These are phyloP conservation scores for Macrosoma leucophasiata DNA, from an alignment of 2,888 invertebrate species.

Conservation along the genomic window DNA sequence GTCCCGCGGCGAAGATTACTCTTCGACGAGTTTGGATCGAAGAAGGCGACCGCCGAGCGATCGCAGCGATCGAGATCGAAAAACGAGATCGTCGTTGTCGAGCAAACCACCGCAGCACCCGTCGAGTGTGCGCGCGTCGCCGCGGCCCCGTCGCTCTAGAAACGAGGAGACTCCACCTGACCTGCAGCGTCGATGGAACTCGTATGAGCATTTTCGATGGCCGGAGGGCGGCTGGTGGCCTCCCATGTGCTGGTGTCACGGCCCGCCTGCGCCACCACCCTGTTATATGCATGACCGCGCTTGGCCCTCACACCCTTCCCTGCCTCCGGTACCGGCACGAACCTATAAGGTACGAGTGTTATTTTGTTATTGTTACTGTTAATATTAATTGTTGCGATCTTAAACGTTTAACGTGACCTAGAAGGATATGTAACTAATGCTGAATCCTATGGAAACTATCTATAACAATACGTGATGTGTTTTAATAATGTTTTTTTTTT, in stretches of 20 bases:
- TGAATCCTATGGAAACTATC: too few relatives aligned
- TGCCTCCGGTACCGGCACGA: slow-evolving; percentile 50
- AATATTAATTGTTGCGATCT: too few relatives aligned
- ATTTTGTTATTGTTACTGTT: too few relatives aligned
- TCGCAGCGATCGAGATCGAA: slow-evolving; percentile 78
- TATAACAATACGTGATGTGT: too few relatives aligned
- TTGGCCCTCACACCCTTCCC: slow-evolving; percentile 69
- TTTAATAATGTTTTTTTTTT: too few relatives aligned
- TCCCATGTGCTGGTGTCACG: slow-evolving; percentile 68
- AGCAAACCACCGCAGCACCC: slow-evolving; percentile 69
- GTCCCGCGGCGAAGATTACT: slow-evolving; percentile 48
- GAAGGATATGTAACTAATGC: too few relatives aligned
- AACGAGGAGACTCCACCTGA: slow-evolving; percentile 62
- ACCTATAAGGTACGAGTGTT: slow-evolving; percentile 64
- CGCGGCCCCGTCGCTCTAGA: slow-evolving; percentile 53
- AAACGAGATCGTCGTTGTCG: slow-evolving; percentile 77
- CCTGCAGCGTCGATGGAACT: slow-evolving; percentile 66
- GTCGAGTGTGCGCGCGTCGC: slow-evolving; percentile 55
- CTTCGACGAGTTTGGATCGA: slow-evolving; percentile 73
- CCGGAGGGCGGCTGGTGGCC: slow-evolving; percentile 73
- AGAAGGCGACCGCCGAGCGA: slow-evolving; percentile 66
- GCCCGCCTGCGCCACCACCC: slow-evolving; percentile 60
- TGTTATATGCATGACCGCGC: slow-evolving; percentile 67
- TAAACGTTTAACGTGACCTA: too few relatives aligned
- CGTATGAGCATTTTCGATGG: slow-evolving; percentile 77